Conservation (phyloP, 2,888 invertebrate genomes). For the Sepiola atlantica region DNA sequence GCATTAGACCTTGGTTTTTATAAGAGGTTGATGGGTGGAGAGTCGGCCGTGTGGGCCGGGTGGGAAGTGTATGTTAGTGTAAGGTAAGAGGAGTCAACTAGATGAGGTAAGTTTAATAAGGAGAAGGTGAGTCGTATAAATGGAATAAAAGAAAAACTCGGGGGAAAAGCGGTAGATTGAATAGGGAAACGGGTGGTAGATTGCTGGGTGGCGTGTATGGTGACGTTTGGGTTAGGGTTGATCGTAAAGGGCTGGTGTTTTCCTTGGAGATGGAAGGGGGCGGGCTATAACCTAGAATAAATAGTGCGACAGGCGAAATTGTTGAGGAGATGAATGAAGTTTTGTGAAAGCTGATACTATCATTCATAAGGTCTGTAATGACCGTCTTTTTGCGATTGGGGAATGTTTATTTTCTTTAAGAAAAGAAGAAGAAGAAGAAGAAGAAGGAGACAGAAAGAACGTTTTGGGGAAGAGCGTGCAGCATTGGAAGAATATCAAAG, state of each 20-base stretch:
- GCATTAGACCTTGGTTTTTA: not conserved
- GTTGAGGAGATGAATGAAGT: conserved; percentile 22
- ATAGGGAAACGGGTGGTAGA: not conserved
- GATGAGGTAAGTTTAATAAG: conserved; percentile 19
- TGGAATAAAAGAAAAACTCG: not conserved
- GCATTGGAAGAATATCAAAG: too few species aligned
- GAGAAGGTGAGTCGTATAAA: not conserved
- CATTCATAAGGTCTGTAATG: not conserved
- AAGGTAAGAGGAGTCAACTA: conserved; percentile 5
- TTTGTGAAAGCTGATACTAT: conserved; percentile 9
- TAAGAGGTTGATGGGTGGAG: not conserved
- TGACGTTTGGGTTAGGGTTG: not conserved
- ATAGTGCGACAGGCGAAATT: not conserved
- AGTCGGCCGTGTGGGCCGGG: not conserved
- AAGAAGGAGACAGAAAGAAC: too few species aligned
- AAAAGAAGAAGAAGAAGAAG: not conserved
- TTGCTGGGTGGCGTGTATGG: not conserved
- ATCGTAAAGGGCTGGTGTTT: not conserved
- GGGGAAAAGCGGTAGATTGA: not conserved
- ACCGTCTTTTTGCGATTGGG: not conserved
- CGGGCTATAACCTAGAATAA: not conserved
- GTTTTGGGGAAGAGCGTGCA: too few species aligned
- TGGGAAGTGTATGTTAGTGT: not conserved
- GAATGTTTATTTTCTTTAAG: not conserved
- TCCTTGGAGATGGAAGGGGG: not conserved